Base-by-base conservation (phyloP, 2,888 invertebrate species). In the Ligdia adustata region DNA sequence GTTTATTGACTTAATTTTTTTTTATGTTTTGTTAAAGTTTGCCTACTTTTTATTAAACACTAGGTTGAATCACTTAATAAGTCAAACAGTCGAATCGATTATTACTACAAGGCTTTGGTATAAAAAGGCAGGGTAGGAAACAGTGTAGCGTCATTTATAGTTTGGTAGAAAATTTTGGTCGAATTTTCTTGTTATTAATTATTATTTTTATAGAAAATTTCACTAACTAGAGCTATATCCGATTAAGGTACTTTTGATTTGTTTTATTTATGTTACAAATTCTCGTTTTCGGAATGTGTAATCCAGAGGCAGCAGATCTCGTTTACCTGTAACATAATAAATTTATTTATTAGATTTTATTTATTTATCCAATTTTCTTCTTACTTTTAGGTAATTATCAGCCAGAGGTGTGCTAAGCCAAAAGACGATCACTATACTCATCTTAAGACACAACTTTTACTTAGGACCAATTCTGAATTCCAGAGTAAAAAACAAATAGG, bases 101-200 rank as follows among this genome's bases (percentile, higher is more conserved):
- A 47, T 46, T 29, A 40, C 50, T 63, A 61, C 41, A 69, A 66
- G 62, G 61, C 70, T 79, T 81, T 77, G 79, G 80, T 79, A 68
- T 75, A 40, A 70, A 69, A 75, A 75, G 75, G 75, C 78, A 74
- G 78, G 68, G 56, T 64, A 48, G 52, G 60, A 64, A 55, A 53
- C 14, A 16, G 12, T 55, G 60, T 37, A 38, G 41, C 40, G 26
- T 28, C 11, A 15, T 32, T 60, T 38, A 46, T 55, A 60, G 68
- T 79, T 79, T 76, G 73, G 74, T 76, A 68, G 68, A 69, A 72
- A 70, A 73, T 64, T 78, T 80, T 79, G 77, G 78, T 81, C 72
- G 52, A 67, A 45, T 55, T 58, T 54, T 50, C 44, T 38, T 48
- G 11, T 16, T 16, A 5, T 5, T 16, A n/a, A n/a, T n/a, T n/a